Percentiles rank a stretch among this genome's conserved stretches.
phyloP scores from a whole-genome alignment of 2,797 vertebrate species.

The Nasua narica region DNA sequence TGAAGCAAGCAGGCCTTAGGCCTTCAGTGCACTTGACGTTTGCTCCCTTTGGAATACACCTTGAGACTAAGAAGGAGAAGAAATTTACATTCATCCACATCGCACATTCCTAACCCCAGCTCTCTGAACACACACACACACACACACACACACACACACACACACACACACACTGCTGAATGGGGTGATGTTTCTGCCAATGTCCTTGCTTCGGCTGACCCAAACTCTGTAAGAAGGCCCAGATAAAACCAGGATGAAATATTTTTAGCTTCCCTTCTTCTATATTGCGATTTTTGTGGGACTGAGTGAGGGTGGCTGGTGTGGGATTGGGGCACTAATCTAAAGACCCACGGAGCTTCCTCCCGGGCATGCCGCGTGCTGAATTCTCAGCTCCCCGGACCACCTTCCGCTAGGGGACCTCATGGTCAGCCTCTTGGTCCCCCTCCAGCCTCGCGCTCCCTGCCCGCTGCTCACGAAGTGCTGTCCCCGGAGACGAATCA shows the following conservation, averaged over 20 bases:
- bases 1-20: neutral
- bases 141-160: neutral
- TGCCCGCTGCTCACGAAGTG: neutral
- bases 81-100: neutral
- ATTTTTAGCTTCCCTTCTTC: slow-evolving; percentile 1
- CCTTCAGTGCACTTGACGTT: neutral
- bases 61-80: neutral
- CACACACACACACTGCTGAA: neutral
- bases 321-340: neutral
- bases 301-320: neutral
- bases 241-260: neutral
- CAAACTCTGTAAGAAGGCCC: neutral
- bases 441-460: neutral
- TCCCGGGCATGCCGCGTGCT: neutral
- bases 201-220: neutral
- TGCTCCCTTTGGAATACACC: neutral
- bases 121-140: neutral
- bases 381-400: neutral
- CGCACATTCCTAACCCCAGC: neutral
- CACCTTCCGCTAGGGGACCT: neutral
- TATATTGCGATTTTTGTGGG: neutral
- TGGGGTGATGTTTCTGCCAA: neutral
- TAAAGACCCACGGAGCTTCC: neutral
- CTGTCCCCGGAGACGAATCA: neutral
- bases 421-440: neutral